Base-by-base conservation (phyloP, 2,888 invertebrate genomes). In the Phlogophora meticulosa region DNA sequence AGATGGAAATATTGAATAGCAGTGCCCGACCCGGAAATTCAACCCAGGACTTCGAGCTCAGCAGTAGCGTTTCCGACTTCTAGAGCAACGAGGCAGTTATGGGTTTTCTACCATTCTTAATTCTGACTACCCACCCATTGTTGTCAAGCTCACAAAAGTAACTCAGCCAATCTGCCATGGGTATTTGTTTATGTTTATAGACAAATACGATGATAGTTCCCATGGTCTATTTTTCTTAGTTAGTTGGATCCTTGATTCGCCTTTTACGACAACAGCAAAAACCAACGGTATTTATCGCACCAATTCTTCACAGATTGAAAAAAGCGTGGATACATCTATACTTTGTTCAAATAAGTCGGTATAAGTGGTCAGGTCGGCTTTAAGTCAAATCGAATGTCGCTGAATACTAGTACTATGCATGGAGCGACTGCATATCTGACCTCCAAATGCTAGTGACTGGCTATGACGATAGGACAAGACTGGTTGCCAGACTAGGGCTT, bases 161-260 rank as follows among this genome's bases (percentile, higher is more conserved):
- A 34, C 7, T 34, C n/a, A 13, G 43, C 10, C 13, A n/a, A n/a
- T 7, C 9, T 63, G 24, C 2, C 34, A 13, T 51, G 42, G 20
- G 13, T 17, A 42, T 51, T 13, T 28, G 7, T 10, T 43, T 64
- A 43, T 51, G 43, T 43, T 28, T 13, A 28, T n/a, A 36, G 7
- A 64, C 43, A 45, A 45, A 52, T 65, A 7, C 9, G 22, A 11
- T n/a, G 5, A 38, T n/a, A 13, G 15, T n/a, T 42, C 42, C 7
- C 22, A 32, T 56, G 42, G 22, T 32, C 15, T 7, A n/a, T 1
- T 38, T 20, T 34, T 13, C 1, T 0, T 24, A 49, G 48, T 15
- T 28, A n/a, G 34, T 17, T 7, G 13, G 11, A 20, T n/a, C 0
- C 7, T 55, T n/a, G n/a, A n/a, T 24, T 24, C 13, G 40, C n/a